Evolutionary conservation across 1,140 invertebrate species (phyloP).

Genomic region (Apis florea): DNA sequence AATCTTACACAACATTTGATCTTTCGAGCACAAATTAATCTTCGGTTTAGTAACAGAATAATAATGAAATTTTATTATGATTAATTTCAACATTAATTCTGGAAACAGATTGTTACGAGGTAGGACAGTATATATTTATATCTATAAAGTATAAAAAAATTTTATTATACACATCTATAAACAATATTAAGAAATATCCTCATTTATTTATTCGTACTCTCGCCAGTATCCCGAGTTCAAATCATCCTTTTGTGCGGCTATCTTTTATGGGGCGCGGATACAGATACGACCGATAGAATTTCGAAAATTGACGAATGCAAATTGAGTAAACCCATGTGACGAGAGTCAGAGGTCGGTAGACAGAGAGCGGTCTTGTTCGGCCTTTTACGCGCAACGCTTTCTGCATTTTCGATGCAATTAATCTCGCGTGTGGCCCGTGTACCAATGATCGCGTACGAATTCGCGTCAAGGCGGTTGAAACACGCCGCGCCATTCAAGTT

Average conservation of each 20-base stretch:
- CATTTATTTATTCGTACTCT: no score
- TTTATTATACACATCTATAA: no score
- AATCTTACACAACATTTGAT: no score
- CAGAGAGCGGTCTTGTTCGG: constrained; percentile 14
- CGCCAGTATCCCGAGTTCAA: no score
- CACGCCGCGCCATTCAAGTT: constrained; percentile 34
- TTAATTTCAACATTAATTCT: no score
- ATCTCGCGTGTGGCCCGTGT: constrained; percentile 39
- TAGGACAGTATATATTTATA: no score
- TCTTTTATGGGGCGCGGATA: not conserved
- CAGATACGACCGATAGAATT: not conserved
- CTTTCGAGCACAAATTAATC: no score
- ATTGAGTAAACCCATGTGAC: not conserved
- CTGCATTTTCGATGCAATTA: constrained; percentile 43
- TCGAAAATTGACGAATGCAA: not conserved
- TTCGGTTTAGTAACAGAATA: no score
- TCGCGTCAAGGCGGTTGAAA: constrained; percentile 11
- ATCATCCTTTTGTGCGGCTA: not conserved
- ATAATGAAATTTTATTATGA: no score
- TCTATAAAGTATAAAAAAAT: no score
- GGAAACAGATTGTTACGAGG: no score
- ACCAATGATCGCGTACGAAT: constrained; percentile 30
- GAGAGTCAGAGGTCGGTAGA: not conserved
- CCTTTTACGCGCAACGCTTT: constrained; percentile 15
- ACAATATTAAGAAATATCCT: no score